Conservation (phyloP, 35 echinoderm and acorn worm species). For the Hemicentrotus pulcherrimus region DNA sequence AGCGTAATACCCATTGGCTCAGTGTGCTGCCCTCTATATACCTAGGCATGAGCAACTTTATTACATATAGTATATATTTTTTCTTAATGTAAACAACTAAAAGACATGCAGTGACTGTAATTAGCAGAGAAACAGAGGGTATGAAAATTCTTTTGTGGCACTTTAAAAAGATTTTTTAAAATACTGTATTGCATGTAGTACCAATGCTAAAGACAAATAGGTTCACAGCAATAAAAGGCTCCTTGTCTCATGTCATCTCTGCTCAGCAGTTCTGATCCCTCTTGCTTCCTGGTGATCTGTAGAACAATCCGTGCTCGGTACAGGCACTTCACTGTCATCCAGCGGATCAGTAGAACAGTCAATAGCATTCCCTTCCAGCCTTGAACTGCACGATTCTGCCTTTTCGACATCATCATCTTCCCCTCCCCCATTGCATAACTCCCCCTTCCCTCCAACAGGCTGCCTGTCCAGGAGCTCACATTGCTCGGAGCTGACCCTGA, state of each 20-base stretch:
- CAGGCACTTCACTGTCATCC: not conserved
- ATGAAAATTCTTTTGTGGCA: too few species aligned
- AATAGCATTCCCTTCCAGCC: not conserved
- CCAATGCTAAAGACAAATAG: not conserved
- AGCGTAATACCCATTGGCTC: too few species aligned
- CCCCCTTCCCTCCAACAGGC: not conserved
- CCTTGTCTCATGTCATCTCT: not conserved
- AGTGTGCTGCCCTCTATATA: too few species aligned
- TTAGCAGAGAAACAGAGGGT: too few species aligned
- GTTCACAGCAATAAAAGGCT: not conserved
- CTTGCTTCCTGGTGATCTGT: not conserved
- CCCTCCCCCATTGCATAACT: not conserved
- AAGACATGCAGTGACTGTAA: too few species aligned
- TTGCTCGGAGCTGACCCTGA: not conserved
- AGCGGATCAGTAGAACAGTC: not conserved
- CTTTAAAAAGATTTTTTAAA: too few species aligned
- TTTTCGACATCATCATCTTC: too few species aligned
- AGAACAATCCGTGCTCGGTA: not conserved
- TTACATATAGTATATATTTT: too few species aligned
- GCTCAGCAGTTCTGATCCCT: not conserved
- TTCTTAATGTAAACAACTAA: too few species aligned
- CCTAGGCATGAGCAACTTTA: too few species aligned
- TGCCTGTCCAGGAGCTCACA: not conserved
- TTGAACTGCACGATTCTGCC: not conserved
- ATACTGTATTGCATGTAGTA: not conserved